A percentile compares a stretch with the other conserved stretches of the same genome.
Conservation (phyloP, 2,888 invertebrate genomes). For the Tinea semifulvella region DNA sequence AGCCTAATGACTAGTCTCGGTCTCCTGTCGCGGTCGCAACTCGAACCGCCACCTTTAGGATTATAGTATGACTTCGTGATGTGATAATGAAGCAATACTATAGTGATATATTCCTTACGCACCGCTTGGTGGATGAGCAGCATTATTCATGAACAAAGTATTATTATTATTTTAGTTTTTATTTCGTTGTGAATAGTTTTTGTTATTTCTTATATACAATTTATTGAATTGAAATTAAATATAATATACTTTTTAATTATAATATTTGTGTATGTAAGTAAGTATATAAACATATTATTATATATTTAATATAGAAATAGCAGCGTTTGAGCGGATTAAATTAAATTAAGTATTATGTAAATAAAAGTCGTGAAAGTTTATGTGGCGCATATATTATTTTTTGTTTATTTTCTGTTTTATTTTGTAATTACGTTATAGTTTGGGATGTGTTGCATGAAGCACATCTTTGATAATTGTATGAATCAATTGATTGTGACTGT, state of each 20-base stretch:
- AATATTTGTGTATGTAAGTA: constrained; percentile 7
- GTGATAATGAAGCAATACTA: too few relatives aligned
- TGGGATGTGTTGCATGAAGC: constrained; percentile 39
- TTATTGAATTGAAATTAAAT: too few relatives aligned
- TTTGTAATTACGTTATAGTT: constrained; percentile 42
- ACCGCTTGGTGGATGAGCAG: too few relatives aligned
- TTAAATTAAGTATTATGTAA: constrained; percentile 32
- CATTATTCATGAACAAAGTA: neutral
- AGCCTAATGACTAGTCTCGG: too few relatives aligned
- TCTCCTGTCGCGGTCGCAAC: too few relatives aligned
- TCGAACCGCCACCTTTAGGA: too few relatives aligned
- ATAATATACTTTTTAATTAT: neutral
- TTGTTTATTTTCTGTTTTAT: constrained; percentile 43
- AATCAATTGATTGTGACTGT: constrained; percentile 47
- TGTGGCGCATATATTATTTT: constrained; percentile 59
- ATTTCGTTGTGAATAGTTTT: constrained; percentile 1
- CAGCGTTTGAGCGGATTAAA: neutral
- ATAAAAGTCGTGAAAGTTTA: constrained; percentile 59
- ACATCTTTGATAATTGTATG: constrained; percentile 26
- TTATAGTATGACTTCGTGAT: too few relatives aligned
- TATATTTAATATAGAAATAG: neutral
- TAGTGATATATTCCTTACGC: too few relatives aligned
- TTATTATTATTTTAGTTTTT: constrained; percentile 5
- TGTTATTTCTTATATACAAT: too few relatives aligned
- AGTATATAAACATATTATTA: neutral